A percentile compares a stretch with the other conserved stretches of the same genome.
These are phyloP conservation scores for Gymnarchus niloticus DNA, from an alignment of 2,113 vertebrate species.

Conservation along the genomic window DNA sequence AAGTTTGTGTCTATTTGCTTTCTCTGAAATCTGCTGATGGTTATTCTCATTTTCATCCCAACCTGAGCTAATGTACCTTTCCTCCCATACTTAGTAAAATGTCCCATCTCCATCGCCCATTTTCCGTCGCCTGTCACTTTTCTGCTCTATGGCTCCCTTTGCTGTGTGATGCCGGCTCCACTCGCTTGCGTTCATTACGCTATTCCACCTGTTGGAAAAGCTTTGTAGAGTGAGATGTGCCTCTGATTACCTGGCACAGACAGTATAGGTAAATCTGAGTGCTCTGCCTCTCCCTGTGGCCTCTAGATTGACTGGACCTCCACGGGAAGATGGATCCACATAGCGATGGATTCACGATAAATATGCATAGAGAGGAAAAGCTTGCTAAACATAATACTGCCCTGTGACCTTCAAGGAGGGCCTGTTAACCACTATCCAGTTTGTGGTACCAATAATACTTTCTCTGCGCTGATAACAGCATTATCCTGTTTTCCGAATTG, in stretches of 20 bases:
- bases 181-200: not conserved
- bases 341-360: not conserved
- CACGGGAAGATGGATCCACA: not conserved
- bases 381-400: not conserved
- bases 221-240: not conserved
- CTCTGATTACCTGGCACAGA: not conserved
- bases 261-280: not conserved
- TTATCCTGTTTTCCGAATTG: not conserved
- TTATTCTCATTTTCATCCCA: not conserved
- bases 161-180: not conserved
- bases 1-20: not conserved
- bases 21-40: not conserved
- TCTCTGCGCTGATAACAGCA: not conserved
- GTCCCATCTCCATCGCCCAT: not conserved
- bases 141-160: not conserved
- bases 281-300: not conserved
- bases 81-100: not conserved
- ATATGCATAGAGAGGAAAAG: constrained; percentile 1
- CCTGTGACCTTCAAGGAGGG: not conserved
- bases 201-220: not conserved
- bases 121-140: not conserved
- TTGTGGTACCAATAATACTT: not conserved
- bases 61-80: not conserved
- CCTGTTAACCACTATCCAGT: not conserved
- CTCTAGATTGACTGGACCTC: not conserved